These are phyloP conservation scores for Molossus molossus DNA, from an alignment of 2,797 vertebrate species.

Conservation along the genomic window DNA sequence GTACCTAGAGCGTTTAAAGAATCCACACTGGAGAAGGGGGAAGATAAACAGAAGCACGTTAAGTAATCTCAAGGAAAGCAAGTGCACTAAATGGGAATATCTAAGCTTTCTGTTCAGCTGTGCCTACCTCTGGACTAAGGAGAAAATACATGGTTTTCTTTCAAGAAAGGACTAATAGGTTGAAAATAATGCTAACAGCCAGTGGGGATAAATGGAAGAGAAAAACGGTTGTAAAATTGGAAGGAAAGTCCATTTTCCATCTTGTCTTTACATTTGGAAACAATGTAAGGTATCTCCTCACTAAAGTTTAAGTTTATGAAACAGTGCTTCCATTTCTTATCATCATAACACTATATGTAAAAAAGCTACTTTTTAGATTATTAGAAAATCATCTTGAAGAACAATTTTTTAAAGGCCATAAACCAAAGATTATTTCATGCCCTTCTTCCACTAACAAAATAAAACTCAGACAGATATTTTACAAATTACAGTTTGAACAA, in stretches of 20 bases:
- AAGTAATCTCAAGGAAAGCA: not conserved
- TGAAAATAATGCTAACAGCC: not conserved
- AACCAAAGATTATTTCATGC: conserved; percentile 62
- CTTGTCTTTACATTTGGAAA: conserved; percentile 37
- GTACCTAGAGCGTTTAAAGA: conserved; percentile 97
- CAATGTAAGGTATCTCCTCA: not conserved
- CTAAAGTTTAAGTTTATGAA: conserved; percentile 35
- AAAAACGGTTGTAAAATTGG: conserved; percentile 48
- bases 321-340: conserved; percentile 21
- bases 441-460: conserved; percentile 17
- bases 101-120: conserved; percentile 53
- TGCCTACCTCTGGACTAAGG: conserved; percentile 48
- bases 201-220: not conserved
- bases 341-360: not conserved
- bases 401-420: conserved; percentile 35
- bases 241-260: conserved; percentile 59
- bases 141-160: conserved; percentile 54
- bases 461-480: conserved; percentile 67
- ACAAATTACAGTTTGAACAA: conserved; percentile 51
- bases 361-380: conserved; percentile 45
- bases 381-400: conserved; percentile 23
- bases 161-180: conserved; percentile 53
- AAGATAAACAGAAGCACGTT: conserved; percentile 55
- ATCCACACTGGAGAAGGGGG: conserved; percentile 93
- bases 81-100: not conserved